Conservation (phyloP, 64 coral and sea anemone genomes). For the Anthopleura sola region DNA sequence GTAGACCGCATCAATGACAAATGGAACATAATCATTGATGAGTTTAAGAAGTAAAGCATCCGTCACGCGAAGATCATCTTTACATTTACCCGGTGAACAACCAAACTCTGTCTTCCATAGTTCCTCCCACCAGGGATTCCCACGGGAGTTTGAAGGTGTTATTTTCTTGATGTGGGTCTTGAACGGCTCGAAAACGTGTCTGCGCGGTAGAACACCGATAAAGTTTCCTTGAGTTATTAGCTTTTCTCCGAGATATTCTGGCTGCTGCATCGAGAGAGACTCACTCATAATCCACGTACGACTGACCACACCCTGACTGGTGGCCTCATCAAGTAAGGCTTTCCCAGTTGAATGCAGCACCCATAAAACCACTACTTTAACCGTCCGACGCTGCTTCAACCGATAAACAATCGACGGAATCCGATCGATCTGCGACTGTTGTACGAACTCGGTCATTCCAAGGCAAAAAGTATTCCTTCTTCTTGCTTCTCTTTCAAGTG, state of each 20-base stretch:
- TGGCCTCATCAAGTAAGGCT: not conserved
- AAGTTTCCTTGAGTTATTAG: conserved; percentile 6
- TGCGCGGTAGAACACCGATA: conserved; percentile 16
- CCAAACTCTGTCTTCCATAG: conserved; percentile 64
- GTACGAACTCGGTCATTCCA: conserved; percentile 17
- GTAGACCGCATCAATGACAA: conserved; percentile 64
- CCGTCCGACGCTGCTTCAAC: conserved; percentile 7
- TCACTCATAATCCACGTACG: conserved; percentile 32
- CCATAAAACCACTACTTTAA: conserved; percentile 17
- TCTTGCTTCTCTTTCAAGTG: conserved; percentile 1
- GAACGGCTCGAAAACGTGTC: conserved; percentile 13
- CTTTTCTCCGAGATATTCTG: conserved; percentile 10
- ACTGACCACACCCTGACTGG: not conserved
- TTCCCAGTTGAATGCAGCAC: conserved; percentile 11
- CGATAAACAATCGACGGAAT: conserved; percentile 20
- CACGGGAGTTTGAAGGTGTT: conserved; percentile 11
- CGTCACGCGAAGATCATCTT: conserved; percentile 15
- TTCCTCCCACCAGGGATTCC: conserved; percentile 61
- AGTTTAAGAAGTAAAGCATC: conserved; percentile 42
- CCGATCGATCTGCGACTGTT: not conserved
- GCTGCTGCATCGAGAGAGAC: conserved; percentile 5
- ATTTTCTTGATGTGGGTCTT: not conserved
- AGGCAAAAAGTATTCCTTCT: not conserved
- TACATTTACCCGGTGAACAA: conserved; percentile 32
- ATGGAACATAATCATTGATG: conserved; percentile 42